Evolutionary conservation across 2,888 invertebrate genomes (phyloP), one percentile per base, ranked within the genome.

Genomic region (Meghimatium bilineatum): DNA sequence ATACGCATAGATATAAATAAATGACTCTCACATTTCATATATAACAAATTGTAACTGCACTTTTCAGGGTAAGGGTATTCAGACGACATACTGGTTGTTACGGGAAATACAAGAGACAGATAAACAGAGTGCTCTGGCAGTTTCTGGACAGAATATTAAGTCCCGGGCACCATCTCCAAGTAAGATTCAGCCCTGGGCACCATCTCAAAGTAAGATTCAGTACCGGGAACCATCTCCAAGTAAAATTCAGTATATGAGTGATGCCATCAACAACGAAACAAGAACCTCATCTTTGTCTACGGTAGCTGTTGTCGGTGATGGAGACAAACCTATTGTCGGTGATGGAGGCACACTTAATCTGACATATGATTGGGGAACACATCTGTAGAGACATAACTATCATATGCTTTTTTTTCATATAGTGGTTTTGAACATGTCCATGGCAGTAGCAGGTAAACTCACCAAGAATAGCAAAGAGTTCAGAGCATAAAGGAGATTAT

Each of bases 21-120:
- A 6, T n/a, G n/a, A 26, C 26, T 29, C 32, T 63, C 5, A 63
- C 26, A 10, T n/a, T n/a, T n/a, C n/a, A n/a, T n/a, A n/a, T n/a
- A n/a, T 63, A 63, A 63, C 12, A 8, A 63, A n/a, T 20, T 63
- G 60, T 66, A 66, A 32, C 29, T 32, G 66, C 20, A 66, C 78
- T 36, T 52, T 12, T n/a, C 78, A 86, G 86, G 86, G 86, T n/a
- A 86, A 86, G 60, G 86, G 86, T 29, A 34, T 74, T 32, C 84
- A 83, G 44, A 83, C 77, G 20, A 86, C 86, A 1, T 86, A 85
- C 74, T 86, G 86, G 86, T 38, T 86, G 29, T 0, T 85, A 20
- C 63, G 72, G 1, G 82, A 85, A 67, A 66, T 78, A 26, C 23
- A 36, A 32, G 14, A 52, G 32, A 52, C 44, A n/a, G n/a, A 12